A percentile compares a stretch with the other conserved stretches of the same genome.
These are phyloP conservation scores for Malacosoma neustria DNA, from an alignment of 2,888 invertebrate genomes.

Conservation along the genomic window DNA sequence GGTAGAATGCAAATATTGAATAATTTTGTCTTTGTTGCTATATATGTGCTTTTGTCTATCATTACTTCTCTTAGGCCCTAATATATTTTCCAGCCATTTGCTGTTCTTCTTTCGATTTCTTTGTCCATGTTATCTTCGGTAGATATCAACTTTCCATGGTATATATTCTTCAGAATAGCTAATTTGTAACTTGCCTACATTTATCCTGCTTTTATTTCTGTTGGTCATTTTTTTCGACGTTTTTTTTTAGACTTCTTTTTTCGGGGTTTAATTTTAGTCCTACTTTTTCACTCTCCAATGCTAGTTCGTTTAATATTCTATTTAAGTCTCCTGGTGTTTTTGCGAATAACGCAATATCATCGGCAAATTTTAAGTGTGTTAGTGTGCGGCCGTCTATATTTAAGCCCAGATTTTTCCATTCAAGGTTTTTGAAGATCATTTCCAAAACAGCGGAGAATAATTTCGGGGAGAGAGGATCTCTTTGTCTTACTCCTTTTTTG, in stretches of 20 bases:
- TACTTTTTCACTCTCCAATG: constrained; percentile 13
- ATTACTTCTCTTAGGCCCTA: too few relatives aligned
- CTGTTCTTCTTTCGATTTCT: too few relatives aligned
- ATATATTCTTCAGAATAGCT: too few relatives aligned
- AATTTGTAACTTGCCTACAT: too few relatives aligned
- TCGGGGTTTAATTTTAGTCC: constrained; percentile 7
- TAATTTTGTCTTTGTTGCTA: too few relatives aligned
- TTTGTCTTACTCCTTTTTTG: constrained; percentile 14
- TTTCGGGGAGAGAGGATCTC: constrained; percentile 9
- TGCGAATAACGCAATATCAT: constrained; percentile 16
- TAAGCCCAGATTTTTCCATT: constrained; percentile 11
- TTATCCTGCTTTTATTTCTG: too few relatives aligned
- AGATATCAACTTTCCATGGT: too few relatives aligned
- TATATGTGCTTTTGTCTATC: too few relatives aligned
- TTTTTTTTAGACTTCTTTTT: too few relatives aligned
- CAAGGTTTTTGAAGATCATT: constrained; percentile 9
- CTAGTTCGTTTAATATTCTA: constrained; percentile 15
- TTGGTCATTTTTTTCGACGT: constrained; percentile 4
- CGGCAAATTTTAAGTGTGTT: constrained; percentile 15
- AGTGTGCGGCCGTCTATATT: constrained; percentile 11
- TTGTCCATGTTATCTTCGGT: too few relatives aligned
- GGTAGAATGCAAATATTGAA: too few relatives aligned
- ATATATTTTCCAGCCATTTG: too few relatives aligned
- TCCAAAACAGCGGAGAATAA: constrained; percentile 14
- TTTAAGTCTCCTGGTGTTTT: constrained; percentile 16